Conservation (phyloP, 2,888 invertebrate species). For the Abrostola triplasia region DNA sequence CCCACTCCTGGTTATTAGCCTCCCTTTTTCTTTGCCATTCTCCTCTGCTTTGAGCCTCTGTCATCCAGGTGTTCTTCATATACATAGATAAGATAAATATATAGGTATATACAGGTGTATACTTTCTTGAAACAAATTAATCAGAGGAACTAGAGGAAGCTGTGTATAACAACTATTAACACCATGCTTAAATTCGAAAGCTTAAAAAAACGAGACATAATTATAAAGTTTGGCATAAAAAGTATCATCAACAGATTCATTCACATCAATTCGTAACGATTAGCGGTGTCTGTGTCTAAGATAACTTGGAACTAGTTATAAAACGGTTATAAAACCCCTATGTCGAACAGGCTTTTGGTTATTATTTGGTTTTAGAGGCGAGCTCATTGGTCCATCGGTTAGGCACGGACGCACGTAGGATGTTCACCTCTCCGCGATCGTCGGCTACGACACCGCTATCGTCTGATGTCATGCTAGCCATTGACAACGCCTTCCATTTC, state of each 20-base stretch:
- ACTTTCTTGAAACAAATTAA: conserved; percentile 7
- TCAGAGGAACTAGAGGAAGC: conserved; percentile 35
- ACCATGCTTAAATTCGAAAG: conserved; percentile 9
- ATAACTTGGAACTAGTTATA: conserved; percentile 56
- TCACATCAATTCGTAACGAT: conserved; percentile 40
- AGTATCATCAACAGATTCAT: conserved; percentile 45
- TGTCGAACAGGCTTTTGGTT: conserved; percentile 71
- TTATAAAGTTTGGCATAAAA: conserved; percentile 24
- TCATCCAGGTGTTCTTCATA: too few species aligned
- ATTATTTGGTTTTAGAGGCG: conserved; percentile 70
- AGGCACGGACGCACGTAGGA: conserved; percentile 74
- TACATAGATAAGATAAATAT: too few species aligned
- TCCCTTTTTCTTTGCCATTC: too few species aligned
- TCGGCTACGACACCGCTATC: conserved; percentile 63
- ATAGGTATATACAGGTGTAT: neutral
- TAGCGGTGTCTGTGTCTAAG: conserved; percentile 51
- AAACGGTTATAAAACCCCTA: conserved; percentile 62
- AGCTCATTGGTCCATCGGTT: conserved; percentile 72
- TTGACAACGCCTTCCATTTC: conserved; percentile 57
- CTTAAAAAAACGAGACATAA: conserved; percentile 36
- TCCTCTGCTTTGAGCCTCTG: too few species aligned
- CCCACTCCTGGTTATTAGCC: too few species aligned
- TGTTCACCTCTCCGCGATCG: conserved; percentile 75
- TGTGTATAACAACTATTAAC: conserved; percentile 27
- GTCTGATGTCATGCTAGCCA: conserved; percentile 77